Evolutionary conservation across 2,113 vertebrate species (phyloP).

Genomic region (Nerophis lumbriciformis): DNA sequence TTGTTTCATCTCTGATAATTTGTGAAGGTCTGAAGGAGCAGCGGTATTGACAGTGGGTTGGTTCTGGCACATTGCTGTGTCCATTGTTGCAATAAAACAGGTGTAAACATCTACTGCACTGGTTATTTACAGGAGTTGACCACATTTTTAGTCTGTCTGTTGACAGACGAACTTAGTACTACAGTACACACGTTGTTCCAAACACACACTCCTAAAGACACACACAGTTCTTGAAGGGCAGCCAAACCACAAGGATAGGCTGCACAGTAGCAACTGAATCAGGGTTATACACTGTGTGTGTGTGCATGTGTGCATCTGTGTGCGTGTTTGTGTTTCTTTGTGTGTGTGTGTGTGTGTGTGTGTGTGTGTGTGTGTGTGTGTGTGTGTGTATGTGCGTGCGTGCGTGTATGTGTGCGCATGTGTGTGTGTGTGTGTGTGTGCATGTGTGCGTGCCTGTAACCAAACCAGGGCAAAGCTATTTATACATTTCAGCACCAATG

Average conservation of each 20-base stretch:
- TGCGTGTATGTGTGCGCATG: too few species aligned
- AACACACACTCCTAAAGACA: conserved; percentile 26
- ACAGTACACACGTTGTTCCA: conserved; percentile 24
- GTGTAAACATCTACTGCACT: conserved; percentile 37
- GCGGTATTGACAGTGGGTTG: too few species aligned
- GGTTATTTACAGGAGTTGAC: conserved; percentile 38
- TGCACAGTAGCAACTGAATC: conserved; percentile 47
- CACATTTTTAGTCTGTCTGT: conserved; percentile 38
- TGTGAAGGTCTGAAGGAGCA: too few species aligned
- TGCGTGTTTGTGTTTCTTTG: too few species aligned
- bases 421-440: conserved; percentile 12
- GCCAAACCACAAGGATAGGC: conserved; percentile 56
- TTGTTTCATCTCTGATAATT: too few species aligned
- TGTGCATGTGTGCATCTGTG: background rate
- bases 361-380: conserved; percentile 4
- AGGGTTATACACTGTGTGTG: conserved; percentile 13
- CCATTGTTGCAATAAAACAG: conserved; percentile 29
- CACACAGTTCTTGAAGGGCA: conserved; percentile 63
- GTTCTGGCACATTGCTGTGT: too few species aligned
- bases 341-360: too few species aligned
- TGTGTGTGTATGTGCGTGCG: too few species aligned
- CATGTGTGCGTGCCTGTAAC: conserved; percentile 47
- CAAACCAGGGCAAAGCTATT: conserved; percentile 66
- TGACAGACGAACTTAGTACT: conserved; percentile 46
- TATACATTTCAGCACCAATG: conserved; percentile 47